Percentiles rank a stretch among this genome's conserved stretches.
Evolutionary conservation across 2,888 invertebrate genomes (phyloP).

Genomic region (Disparrhopalites patrizii): DNA sequence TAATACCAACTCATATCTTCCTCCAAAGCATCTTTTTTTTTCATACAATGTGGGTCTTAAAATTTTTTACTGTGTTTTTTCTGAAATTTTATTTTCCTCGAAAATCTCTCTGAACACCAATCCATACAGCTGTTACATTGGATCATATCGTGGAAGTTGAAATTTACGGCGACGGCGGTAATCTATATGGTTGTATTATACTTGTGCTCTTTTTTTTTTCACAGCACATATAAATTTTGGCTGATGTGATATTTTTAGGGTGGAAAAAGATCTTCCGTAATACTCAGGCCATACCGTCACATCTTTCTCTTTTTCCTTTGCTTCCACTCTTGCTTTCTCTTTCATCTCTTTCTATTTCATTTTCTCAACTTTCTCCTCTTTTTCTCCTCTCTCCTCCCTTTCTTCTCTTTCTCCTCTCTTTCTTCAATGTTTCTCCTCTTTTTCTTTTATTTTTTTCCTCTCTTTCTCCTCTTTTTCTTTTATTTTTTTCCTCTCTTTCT

Average conservation of each 20-base stretch:
- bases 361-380: too few relatives aligned
- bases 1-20: not conserved
- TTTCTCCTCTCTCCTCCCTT: too few relatives aligned
- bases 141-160: slow-evolving; percentile 7
- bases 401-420: too few relatives aligned
- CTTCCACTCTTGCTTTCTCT: too few relatives aligned
- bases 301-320: too few relatives aligned
- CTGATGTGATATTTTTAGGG: slow-evolving; percentile 12
- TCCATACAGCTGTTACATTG: slow-evolving; percentile 9
- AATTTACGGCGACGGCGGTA: slow-evolving; percentile 8
- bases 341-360: too few relatives aligned
- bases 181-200: not conserved
- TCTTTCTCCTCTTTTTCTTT: too few relatives aligned
- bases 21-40: not conserved
- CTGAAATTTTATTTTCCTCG: not conserved
- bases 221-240: slow-evolving; percentile 1
- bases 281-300: too few relatives aligned
- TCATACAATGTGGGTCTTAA: not conserved
- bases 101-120: not conserved
- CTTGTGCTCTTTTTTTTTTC: slow-evolving; percentile 1
- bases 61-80: not conserved
- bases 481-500: not conserved
- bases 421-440: too few relatives aligned
- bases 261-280: not conserved
- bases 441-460: too few relatives aligned